Conservation (phyloP, 2,797 vertebrate species). For the Petrocephalus sullivani region DNA sequence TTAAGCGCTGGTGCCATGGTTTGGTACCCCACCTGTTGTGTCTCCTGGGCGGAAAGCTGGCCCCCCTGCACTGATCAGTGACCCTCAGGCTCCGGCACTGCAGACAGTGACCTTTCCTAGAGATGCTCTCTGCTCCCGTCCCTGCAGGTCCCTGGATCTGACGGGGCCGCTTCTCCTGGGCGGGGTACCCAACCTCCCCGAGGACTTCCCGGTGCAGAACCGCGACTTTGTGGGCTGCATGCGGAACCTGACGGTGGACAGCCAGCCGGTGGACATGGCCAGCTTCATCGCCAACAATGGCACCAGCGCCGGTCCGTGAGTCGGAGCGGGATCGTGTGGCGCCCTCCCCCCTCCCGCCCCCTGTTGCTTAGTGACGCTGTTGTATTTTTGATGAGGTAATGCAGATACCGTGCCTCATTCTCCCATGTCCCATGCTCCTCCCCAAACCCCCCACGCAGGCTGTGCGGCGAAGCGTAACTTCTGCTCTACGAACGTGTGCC, state of each 20-base stretch:
- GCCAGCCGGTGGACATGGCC: slow-evolving; percentile 83
- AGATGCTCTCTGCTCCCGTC: neutral
- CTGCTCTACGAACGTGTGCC: slow-evolving; percentile 71
- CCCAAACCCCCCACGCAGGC: slow-evolving; percentile 54
- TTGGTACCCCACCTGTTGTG: neutral
- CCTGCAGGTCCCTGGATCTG: slow-evolving; percentile 85
- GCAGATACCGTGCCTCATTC: neutral
- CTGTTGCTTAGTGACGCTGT: neutral
- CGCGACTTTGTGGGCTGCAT: slow-evolving; percentile 93
- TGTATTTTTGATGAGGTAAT: neutral
- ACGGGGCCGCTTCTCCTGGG: slow-evolving; percentile 91
- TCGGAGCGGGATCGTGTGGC: neutral
- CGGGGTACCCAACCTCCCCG: slow-evolving; percentile 89
- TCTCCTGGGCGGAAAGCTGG: neutral
- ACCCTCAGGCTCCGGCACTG: neutral
- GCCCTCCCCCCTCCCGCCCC: neutral
- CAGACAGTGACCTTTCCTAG: neutral
- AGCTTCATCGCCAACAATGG: slow-evolving; percentile 93
- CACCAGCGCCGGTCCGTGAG: slow-evolving; percentile 74
- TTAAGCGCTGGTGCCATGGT: neutral
- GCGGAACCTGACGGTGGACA: slow-evolving; percentile 88
- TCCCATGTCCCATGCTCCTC: neutral
- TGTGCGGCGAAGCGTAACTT: slow-evolving; percentile 84
- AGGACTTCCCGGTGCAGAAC: slow-evolving; percentile 90
- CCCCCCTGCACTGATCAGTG: neutral